phyloP scores from a whole-genome alignment of 35 echinoderm and acorn worm genomes.

The Strongylocentrotus purpuratus region DNA sequence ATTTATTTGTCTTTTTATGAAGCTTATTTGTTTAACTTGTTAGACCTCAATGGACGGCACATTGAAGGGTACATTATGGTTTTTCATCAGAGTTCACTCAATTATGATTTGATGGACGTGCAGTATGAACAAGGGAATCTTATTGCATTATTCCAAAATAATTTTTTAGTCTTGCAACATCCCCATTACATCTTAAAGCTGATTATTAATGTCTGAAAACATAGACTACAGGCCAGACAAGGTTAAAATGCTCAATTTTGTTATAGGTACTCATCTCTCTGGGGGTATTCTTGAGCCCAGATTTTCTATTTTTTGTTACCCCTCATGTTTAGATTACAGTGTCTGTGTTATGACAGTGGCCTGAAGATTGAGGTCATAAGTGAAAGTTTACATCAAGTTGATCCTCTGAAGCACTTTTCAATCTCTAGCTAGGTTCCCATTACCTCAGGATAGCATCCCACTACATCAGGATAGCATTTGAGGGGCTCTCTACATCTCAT shows the following conservation, averaged over 20 bases:
- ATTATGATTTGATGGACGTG: too few relatives aligned
- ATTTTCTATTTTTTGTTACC: background rate
- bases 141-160: background rate
- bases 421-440: background rate
- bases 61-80: too few relatives aligned
- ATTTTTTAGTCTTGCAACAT: too few relatives aligned
- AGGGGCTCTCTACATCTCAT: background rate
- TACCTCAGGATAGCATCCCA: background rate
- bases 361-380: background rate
- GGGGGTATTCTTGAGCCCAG: background rate
- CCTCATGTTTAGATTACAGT: background rate
- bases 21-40: too few relatives aligned
- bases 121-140: background rate
- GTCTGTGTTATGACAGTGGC: slow-evolving; percentile 8
- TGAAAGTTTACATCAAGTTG: slow-evolving; percentile 11
- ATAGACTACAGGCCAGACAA: background rate
- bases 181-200: too few relatives aligned
- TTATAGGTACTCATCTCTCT: background rate
- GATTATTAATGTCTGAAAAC: background rate
- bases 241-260: background rate
- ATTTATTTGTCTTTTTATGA: too few relatives aligned
- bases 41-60: too few relatives aligned
- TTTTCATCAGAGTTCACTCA: too few relatives aligned
- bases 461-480: background rate
- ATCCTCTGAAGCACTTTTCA: background rate